A percentile compares a stretch with the other conserved stretches of the same genome.
Conservation (phyloP, 1,140 invertebrate species). For the Drosophila subobscura region DNA sequence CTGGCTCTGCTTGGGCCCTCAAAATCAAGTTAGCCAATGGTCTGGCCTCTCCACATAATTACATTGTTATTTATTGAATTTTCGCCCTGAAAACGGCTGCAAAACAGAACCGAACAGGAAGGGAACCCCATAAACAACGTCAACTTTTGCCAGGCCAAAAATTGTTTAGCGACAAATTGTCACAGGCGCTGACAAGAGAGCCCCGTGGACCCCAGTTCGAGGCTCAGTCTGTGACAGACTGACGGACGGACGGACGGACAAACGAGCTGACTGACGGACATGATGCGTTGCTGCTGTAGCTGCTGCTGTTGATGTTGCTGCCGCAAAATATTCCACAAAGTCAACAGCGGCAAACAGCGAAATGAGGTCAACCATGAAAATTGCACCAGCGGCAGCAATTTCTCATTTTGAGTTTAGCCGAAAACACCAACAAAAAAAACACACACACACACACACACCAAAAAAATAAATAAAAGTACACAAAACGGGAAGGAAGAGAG, state of each 20-base stretch:
- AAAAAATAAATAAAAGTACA: too few species aligned
- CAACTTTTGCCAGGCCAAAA: conserved; percentile 58
- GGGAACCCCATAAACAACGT: conserved; percentile 45
- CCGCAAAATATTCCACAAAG: conserved; percentile 75
- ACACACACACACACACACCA: background rate
- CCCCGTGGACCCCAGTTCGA: conserved; percentile 24
- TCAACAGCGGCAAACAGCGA: conserved; percentile 62
- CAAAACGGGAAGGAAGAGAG: too few species aligned
- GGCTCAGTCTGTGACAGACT: conserved; percentile 18
- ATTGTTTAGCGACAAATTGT: conserved; percentile 81
- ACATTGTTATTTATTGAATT: conserved; percentile 82
- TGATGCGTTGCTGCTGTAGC: conserved; percentile 37
- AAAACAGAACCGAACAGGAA: conserved; percentile 6
- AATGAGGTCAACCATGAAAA: conserved; percentile 79
- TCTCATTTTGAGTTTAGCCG: conserved; percentile 80
- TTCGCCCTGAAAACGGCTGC: conserved; percentile 38
- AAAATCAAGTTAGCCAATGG: conserved; percentile 48
- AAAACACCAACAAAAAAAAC: background rate
- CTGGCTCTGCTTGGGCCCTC: background rate
- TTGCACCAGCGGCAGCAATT: conserved; percentile 77
- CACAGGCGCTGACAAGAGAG: conserved; percentile 65
- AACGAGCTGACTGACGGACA: conserved; percentile 33
- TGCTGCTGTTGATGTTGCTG: conserved; percentile 26
- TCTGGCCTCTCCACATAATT: conserved; percentile 63
- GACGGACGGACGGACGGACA: background rate